Evolutionary conservation across 2,797 vertebrate genomes (phyloP).

Genomic region (Sebastes aleutianus): DNA sequence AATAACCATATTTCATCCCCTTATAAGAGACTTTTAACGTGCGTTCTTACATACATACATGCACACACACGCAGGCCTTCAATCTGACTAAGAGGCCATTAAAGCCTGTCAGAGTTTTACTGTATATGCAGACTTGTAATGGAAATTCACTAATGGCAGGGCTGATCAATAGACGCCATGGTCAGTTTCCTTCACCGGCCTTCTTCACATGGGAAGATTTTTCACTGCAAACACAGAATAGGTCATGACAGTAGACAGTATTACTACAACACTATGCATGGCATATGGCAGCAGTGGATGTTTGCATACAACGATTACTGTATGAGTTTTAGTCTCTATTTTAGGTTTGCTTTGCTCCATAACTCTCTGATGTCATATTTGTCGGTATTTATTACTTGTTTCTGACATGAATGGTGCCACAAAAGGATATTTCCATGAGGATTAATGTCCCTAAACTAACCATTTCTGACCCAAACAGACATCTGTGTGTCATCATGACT

Average conservation of each 20-base stretch:
- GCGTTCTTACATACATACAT: slow-evolving; percentile 54
- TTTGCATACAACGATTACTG: slow-evolving; percentile 3
- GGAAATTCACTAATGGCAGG: slow-evolving; percentile 74
- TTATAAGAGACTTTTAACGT: slow-evolving; percentile 25
- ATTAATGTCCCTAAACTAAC: not conserved
- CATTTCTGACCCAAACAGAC: not conserved
- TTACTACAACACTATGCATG: not conserved
- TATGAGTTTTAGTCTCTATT: not conserved
- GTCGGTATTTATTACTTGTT: not conserved
- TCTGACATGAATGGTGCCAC: not conserved
- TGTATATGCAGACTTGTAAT: slow-evolving; percentile 64
- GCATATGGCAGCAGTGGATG: not conserved
- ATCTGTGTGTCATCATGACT: not conserved
- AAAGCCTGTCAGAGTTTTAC: slow-evolving; percentile 64
- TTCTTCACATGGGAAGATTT: slow-evolving; percentile 45
- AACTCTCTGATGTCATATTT: not conserved
- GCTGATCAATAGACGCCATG: slow-evolving; percentile 71
- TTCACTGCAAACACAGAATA: slow-evolving; percentile 22
- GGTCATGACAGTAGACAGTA: slow-evolving; percentile 5
- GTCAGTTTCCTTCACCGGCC: slow-evolving; percentile 50
- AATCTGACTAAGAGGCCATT: slow-evolving; percentile 64
- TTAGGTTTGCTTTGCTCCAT: not conserved
- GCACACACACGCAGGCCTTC: slow-evolving; percentile 56
- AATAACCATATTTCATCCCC: slow-evolving; percentile 16
- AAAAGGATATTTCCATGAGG: not conserved